Evolutionary conservation across 1,140 invertebrate species (phyloP).

Genomic region (Bombus vancouverensis): DNA sequence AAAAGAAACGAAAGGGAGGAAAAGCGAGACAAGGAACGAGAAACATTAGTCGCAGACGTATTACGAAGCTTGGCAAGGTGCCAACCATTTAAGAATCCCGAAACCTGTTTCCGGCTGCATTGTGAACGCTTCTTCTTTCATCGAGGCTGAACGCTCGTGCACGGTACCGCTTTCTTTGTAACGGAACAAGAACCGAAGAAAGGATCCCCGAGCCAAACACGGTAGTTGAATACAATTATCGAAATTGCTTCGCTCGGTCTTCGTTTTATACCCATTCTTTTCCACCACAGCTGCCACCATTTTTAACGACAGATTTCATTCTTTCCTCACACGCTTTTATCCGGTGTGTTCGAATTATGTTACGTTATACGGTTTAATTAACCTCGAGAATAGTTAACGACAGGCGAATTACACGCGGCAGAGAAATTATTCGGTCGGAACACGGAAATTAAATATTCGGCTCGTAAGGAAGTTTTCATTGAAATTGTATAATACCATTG

Average conservation of each 20-base stretch:
- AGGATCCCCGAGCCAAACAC: constrained; percentile 10
- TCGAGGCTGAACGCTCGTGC: constrained; percentile 10
- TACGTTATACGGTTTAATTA: not conserved
- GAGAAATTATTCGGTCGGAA: no score
- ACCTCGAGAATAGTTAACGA: no score
- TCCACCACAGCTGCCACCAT: not conserved
- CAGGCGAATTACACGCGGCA: no score
- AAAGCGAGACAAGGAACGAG: not conserved
- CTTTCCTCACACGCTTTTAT: no score
- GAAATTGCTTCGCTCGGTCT: constrained; percentile 22
- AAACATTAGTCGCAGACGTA: constrained; percentile 58
- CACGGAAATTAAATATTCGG: no score
- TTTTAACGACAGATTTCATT: not conserved
- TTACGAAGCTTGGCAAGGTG: constrained; percentile 59
- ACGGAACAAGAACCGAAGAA: constrained; percentile 18
- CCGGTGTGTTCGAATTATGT: no score
- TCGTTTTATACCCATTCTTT: not conserved
- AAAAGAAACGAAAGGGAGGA: constrained; percentile 21
- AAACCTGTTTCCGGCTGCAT: constrained; percentile 65
- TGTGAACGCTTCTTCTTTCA: constrained; percentile 45
- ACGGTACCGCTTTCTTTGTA: constrained; percentile 36
- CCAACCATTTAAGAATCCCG: constrained; percentile 60
- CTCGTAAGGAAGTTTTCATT: no score
- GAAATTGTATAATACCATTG: no score
- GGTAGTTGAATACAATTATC: constrained; percentile 33